Percentiles rank a stretch among this genome's conserved stretches.
Conservation (phyloP, 2,888 invertebrate species). For the Drosophila neonasuta region DNA sequence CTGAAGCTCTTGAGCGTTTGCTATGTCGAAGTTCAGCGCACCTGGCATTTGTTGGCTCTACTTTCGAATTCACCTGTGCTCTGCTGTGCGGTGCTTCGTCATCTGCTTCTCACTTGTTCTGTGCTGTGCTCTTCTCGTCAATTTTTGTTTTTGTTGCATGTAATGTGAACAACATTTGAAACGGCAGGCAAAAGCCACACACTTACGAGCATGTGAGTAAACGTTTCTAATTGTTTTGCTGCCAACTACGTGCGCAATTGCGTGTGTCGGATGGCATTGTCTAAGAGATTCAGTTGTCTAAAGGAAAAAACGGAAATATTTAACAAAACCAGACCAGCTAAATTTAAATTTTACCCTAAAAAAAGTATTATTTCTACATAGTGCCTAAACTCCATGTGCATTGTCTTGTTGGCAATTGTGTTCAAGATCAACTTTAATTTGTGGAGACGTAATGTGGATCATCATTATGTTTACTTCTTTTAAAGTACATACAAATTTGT, state of each 20-base stretch:
- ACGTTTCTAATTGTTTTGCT: conserved; percentile 75
- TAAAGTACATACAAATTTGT: too few species aligned
- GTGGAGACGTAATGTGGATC: too few species aligned
- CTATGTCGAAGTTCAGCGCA: conserved; percentile 18
- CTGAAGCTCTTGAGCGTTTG: conserved; percentile 26
- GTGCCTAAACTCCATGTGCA: too few species aligned
- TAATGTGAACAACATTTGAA: conserved; percentile 56
- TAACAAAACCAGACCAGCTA: too few species aligned
- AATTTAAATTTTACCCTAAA: too few species aligned
- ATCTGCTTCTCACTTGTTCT: conserved; percentile 24
- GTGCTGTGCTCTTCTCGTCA: conserved; percentile 59
- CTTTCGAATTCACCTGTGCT: conserved; percentile 9
- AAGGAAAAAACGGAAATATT: background rate
- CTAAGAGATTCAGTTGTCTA: conserved; percentile 4
- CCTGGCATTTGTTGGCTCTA: conserved; percentile 53
- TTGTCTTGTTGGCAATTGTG: too few species aligned
- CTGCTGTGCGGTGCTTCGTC: background rate
- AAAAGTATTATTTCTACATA: too few species aligned
- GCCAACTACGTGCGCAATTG: conserved; percentile 69
- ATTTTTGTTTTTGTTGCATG: conserved; percentile 51
- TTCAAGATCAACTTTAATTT: too few species aligned
- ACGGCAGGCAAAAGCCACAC: conserved; percentile 19
- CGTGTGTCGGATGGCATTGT: conserved; percentile 34
- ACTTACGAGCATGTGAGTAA: conserved; percentile 24
- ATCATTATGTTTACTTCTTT: too few species aligned